Conservation (phyloP, 2,888 invertebrate genomes). For the Pegoplata infirma region DNA sequence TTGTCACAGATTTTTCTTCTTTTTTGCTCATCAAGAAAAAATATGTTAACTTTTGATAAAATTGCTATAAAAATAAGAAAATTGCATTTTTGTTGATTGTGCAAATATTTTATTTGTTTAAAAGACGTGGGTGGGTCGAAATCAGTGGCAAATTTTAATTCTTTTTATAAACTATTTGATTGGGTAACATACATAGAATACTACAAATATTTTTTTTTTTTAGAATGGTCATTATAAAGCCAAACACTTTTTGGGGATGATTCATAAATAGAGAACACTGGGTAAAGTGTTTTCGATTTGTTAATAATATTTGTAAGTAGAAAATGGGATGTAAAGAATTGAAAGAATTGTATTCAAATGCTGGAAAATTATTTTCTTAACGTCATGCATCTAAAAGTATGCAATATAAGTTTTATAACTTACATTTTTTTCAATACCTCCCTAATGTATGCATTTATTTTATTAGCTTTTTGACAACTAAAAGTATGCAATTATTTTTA, state of each 20-base stretch:
- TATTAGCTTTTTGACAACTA: not conserved
- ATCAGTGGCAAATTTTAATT: not conserved
- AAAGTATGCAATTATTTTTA: not conserved
- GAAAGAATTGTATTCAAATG: too few species aligned
- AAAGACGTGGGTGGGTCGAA: not conserved
- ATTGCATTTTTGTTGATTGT: not conserved
- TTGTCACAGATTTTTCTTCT: too few species aligned
- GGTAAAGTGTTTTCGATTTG: too few species aligned
- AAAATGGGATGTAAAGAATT: too few species aligned
- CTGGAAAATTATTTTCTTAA: too few species aligned
- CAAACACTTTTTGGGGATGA: not conserved
- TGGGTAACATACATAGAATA: too few species aligned
- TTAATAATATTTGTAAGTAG: too few species aligned
- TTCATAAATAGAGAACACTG: too few species aligned
- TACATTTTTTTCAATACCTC: too few species aligned
- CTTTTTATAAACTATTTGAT: not conserved
- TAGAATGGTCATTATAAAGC: not conserved
- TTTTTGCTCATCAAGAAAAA: not conserved
- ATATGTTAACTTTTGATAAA: not conserved
- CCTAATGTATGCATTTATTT: not conserved
- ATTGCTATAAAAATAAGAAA: not conserved
- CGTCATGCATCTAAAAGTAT: too few species aligned
- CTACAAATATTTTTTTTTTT: not conserved
- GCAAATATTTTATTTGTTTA: not conserved
- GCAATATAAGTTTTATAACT: too few species aligned